Base-by-base conservation (phyloP, 2,797 vertebrate species). In the Lepus townsendii region DNA sequence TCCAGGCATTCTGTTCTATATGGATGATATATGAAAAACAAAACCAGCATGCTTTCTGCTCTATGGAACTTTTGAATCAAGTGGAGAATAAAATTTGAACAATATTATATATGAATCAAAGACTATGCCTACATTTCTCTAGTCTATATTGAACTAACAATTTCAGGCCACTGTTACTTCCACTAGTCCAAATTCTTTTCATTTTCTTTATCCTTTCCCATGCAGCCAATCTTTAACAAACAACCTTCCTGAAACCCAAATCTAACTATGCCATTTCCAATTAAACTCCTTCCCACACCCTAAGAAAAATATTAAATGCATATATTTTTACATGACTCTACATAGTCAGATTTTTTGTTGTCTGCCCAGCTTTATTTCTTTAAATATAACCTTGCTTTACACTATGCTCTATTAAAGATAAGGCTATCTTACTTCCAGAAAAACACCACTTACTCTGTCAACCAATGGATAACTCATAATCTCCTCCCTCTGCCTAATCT, bases 261-360 rank as follows among this genome's bases (percentile, higher is more conserved):
- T 71, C 26, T 47, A 86, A 22, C 62, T 47, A 35, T 52, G 22
- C 7, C 26, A 87, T 62, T 92, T 57, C 30, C 24, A 1, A 30
- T 80, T 57, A 63, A 68, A 65, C 24, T 3, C 26, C 19, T 79
- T 86, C 19, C 62, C 13, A 42, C 62, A 27, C 35, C 3, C 26
- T 62, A 78, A 16, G 27, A 47, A 69, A 85, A 68, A 82, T 77
- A 93, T 27, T 65, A 69, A 75, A 83, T 83, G 62, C 60, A 78
- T 32, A n/a, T 88, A 19, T 47, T 62, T 68, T 77, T 83, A 35
- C 8, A 16, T 77, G 5, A 0, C 86, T 90, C 62, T 52, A 13
- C 2, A 32, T 52, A 4, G 62, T 76, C 26, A 42, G 2, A 3
- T 60, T 83, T 68, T 62, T 60, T 7, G 50, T 93, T 66, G 63